Evolutionary conservation across 2,888 invertebrate species (phyloP), one percentile per base, ranked within the genome.

Genomic region (Elmis aenea): DNA sequence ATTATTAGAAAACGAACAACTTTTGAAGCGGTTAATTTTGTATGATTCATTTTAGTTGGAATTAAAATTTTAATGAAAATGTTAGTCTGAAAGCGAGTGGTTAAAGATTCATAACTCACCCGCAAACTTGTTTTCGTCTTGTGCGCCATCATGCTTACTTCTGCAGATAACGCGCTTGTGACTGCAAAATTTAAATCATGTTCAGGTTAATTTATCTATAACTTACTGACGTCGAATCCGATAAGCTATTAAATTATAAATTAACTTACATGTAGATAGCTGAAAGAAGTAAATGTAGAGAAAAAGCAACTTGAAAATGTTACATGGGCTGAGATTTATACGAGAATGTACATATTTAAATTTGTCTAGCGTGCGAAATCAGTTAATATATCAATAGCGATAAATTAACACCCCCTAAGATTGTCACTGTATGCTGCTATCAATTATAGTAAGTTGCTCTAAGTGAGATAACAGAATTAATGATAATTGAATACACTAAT

Each of bases 51-150:
- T 49, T 47, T 51, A 49, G 45, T 50, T 48, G 40, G 43, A 42
- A 52, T 52, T 52, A 52, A 51, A 52, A 52, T 51, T 50, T 52
- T 52, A 52, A 52, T 52, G 50, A 51, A 49, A 52, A 47, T 41
- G 44, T 48, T 48, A 38, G 46, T 39, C 42, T 21, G 37, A 22
- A 40, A 38, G 33, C 39, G 43, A 25, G 18, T 38, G 30, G 30
- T 50, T 42, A 44, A 45, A 47, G 45, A 50, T 51, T 51, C 47
- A 50, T 50, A 50, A 46, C 48, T 50, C 46, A 47, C 45, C 33
- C 13, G 16, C 40, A 22, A 36, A 42, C 43, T 49, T 49, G 45
- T 41, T 42, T 48, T 43, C 39, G 33, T 46, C 43, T 45, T 45
- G 33, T 45, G 42, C 34, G 26, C 30, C 37, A 30, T 31, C 34